These are phyloP conservation scores for Caenorhabditis doughertyi DNA, from an alignment of 2,888 invertebrate genomes.

Conservation along the genomic window DNA sequence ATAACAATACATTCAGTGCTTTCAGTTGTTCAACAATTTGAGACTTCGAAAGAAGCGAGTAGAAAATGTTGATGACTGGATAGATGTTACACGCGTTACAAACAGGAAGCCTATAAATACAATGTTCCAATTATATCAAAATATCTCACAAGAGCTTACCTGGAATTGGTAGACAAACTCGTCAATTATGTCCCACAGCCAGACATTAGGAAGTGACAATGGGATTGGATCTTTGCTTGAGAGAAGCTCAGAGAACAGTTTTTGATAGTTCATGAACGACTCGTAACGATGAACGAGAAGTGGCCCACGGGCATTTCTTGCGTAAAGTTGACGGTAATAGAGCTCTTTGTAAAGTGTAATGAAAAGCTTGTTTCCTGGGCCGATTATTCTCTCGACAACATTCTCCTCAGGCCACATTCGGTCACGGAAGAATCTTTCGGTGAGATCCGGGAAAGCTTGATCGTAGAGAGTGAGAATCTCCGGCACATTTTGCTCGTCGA, in stretches of 20 bases:
- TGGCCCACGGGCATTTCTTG: constrained; percentile 88
- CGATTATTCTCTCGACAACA: constrained; percentile 87
- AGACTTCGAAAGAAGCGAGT: constrained; percentile 97
- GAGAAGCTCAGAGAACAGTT: constrained; percentile 96
- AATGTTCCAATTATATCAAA: not conserved
- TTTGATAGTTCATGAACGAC: constrained; percentile 98
- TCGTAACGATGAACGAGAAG: constrained; percentile 93
- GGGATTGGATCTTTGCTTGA: constrained; percentile 83
- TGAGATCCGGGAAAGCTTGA: constrained; percentile 93
- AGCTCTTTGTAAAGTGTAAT: constrained; percentile 97
- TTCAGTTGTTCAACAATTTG: constrained; percentile 98
- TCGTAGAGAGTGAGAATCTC: constrained; percentile 94
- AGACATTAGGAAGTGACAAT: constrained; percentile 91
- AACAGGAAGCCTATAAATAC: too few relatives aligned
- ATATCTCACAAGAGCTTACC: constrained; percentile 45
- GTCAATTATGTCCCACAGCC: constrained; percentile 99
- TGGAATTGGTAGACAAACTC: constrained; percentile 97
- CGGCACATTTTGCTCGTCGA: constrained; percentile 78
- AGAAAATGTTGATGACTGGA: constrained; percentile 96
- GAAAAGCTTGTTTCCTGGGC: constrained; percentile 88
- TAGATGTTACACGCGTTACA: constrained; percentile 92
- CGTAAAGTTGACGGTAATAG: constrained; percentile 97
- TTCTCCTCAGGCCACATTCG: constrained; percentile 95
- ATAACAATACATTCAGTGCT: constrained; percentile 85
- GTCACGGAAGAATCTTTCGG: constrained; percentile 94